Evolutionary conservation across 1,140 invertebrate genomes (phyloP), one percentile per base, ranked within the genome.

Genomic region (Lasioglossum albipes): DNA sequence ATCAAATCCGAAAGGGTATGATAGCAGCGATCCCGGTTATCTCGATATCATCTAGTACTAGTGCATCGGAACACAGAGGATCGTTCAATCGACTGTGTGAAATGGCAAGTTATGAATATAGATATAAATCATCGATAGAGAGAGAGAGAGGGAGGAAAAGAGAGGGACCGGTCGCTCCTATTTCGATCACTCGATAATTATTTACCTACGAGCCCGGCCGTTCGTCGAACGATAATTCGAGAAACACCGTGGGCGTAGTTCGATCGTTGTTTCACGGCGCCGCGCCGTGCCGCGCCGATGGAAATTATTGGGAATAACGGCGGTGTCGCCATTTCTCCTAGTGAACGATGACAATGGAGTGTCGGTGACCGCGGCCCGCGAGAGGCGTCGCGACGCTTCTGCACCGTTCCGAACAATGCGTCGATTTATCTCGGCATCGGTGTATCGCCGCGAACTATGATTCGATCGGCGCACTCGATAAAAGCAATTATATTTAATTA

Each of bases 151-250:
- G 45, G 20, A 45, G 54, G 12, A 10, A 18, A 54, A 49, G n/a
- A 13, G 57, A 41, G 74, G 54, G 22, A 12, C 41, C 59, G 16
- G 49, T 36, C 36, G 36, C 36, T 36, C 36, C n/a, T 65, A 81
- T 81, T 83, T 85, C 82, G 84, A 87, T 86, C 82, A 75, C 57
- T 79, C 52, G 79, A 86, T 87, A 83, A 82, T 82, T 84, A 86
- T 86, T 87, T 62, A 36, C 36, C n/a, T 36, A 49, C 54, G 41
- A 12, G 42, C 20, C 22, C 64, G 27, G 20, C 16, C 62, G 36
- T 52, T 49, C 22, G 27, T 57, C 31, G 31, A 12, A 5, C 52
- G 41, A 59, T 77, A 77, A 77, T 41, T 61, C 52, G 16, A 36
- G 52, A 49, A 77, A 27, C 57, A 36, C 22, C 45, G 10, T 16